Base-by-base conservation (phyloP, 2,888 invertebrate species). In the Rhimphoctona megacephalus region DNA sequence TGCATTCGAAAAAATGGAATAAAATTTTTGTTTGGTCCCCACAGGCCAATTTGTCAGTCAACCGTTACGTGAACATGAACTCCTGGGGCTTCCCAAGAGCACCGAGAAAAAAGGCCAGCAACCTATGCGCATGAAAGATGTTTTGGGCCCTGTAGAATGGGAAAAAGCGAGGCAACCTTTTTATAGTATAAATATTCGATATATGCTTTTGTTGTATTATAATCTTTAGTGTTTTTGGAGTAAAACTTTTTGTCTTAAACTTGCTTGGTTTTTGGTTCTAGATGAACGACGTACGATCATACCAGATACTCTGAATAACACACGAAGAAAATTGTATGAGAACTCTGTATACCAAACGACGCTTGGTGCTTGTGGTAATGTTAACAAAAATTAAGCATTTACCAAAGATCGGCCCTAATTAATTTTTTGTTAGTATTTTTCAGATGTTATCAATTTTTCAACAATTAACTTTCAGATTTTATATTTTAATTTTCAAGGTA, bases 11-110 rank as follows among this genome's bases (percentile, higher is more conserved):
- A 64, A 80, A 46, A 39, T 25, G 7, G 1, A n/a, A 43, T 46
- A 5, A 46, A 74, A 43, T 7, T 46, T 43, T 33, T 43, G 2
- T 52, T 36, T 17, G 61, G 7, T 69, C 22, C 11, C 43, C 2
- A 5, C 61, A 76, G 76, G 11, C 19, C 25, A 4, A 30, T 1
- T 52, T 0, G 30, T 11, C 49, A 22, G 70, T 39, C 46, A 66
- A 25, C 83, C 83, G 1, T n/a, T 79, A 43, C 76, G 73, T n/a
- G 39, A 66, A 14, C 67, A 66, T 1, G 78, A 83, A 30, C n/a
- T 79, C 2, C 14, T 83, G 14, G 83, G 78, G 1, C 17, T 73
- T 19, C 83, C 83, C 0, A 83, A 78, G 33, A 78, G 78, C 25
- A 64, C 82, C 1, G 77, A 36, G 17, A 83, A 77, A 22, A 79